These are phyloP conservation scores for Polydrusus tereticollis DNA, from an alignment of 2,888 invertebrate genomes.

Conservation along the genomic window DNA sequence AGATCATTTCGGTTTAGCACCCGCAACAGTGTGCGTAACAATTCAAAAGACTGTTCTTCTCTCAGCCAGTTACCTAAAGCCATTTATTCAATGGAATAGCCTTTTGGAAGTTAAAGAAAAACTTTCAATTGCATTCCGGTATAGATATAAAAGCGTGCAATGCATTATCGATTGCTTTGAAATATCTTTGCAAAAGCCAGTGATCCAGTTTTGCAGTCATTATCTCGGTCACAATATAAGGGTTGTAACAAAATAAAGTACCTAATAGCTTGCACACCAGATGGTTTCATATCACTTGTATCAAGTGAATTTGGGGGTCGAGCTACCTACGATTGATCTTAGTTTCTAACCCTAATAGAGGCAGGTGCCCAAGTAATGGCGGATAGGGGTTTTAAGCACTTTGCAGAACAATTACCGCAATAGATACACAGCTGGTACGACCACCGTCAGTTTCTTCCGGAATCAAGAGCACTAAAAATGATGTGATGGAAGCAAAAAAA, in stretches of 20 bases:
- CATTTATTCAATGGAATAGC: slow-evolving; percentile 33
- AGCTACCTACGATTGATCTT: slow-evolving; percentile 44
- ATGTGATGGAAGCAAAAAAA: slow-evolving; percentile 49
- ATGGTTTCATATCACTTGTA: slow-evolving; percentile 22
- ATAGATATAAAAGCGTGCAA: slow-evolving; percentile 32
- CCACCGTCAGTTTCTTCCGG: slow-evolving; percentile 41
- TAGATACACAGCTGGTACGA: slow-evolving; percentile 31
- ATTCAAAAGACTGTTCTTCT: not conserved
- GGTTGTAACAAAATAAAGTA: slow-evolving; percentile 6
- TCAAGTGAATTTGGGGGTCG: slow-evolving; percentile 51
- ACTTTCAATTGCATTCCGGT: slow-evolving; percentile 33
- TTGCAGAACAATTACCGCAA: slow-evolving; percentile 13
- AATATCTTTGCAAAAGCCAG: slow-evolving; percentile 34
- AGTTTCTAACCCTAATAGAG: slow-evolving; percentile 45
- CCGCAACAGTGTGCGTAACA: not conserved
- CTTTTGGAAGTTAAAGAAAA: slow-evolving; percentile 19
- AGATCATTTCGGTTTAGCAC: not conserved
- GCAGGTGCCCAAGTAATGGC: slow-evolving; percentile 29
- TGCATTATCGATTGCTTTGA: slow-evolving; percentile 39
- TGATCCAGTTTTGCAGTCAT: slow-evolving; percentile 14
- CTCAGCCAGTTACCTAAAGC: not conserved
- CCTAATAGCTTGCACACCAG: slow-evolving; percentile 7
- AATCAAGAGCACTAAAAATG: slow-evolving; percentile 39
- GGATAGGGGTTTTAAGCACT: slow-evolving; percentile 29
- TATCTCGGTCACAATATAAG: slow-evolving; percentile 30